Evolutionary conservation across 1,140 invertebrate species (phyloP).

Genomic region (Drosophila auraria): DNA sequence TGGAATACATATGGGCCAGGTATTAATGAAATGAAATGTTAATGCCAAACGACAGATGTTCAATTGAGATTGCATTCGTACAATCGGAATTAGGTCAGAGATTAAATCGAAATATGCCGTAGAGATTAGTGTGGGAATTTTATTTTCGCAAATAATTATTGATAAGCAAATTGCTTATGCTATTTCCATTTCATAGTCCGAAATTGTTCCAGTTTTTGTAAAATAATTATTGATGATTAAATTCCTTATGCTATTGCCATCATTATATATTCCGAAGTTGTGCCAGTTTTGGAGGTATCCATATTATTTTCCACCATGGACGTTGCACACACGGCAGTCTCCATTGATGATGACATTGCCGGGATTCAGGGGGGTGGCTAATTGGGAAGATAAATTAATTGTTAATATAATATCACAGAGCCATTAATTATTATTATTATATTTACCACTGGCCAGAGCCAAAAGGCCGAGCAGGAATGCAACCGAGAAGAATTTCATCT

Average conservation of each 20-base stretch:
- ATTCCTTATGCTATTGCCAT: conserved; percentile 11
- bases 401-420: not conserved
- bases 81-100: conserved; percentile 39
- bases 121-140: conserved; percentile 43
- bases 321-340: conserved; percentile 62
- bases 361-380: conserved; percentile 64
- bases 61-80: conserved; percentile 7
- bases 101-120: conserved; percentile 36
- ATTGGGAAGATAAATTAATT: not conserved
- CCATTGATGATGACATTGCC: conserved; percentile 73
- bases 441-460: conserved; percentile 65
- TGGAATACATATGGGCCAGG: conserved; percentile 5
- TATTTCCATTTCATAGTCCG: conserved; percentile 20
- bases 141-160: conserved; percentile 23
- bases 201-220: not conserved
- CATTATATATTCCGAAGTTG: not conserved
- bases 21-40: conserved; percentile 41
- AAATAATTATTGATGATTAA: conserved; percentile 20
- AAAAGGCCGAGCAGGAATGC: conserved; percentile 65
- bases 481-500: conserved; percentile 73
- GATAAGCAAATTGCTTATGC: conserved; percentile 15
- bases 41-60: conserved; percentile 28
- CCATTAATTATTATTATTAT: not conserved
- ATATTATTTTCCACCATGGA: conserved; percentile 61
- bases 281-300: not conserved